Base-by-base conservation (phyloP, 2,888 invertebrate genomes). In the Xestia rhomboidea region DNA sequence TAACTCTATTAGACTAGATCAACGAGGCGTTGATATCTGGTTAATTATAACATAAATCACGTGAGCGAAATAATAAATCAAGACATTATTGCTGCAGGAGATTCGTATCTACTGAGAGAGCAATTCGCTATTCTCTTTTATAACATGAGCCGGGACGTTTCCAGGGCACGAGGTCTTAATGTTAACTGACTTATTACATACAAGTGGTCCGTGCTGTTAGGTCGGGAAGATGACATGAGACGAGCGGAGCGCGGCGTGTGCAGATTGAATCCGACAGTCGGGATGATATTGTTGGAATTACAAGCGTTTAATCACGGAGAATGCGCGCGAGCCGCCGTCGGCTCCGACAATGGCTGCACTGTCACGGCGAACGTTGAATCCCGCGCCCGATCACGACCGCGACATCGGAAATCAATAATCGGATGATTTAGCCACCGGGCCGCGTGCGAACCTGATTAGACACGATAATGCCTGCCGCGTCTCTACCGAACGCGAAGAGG, bases 401-500 rank as follows among this genome's bases (percentile, higher is more conserved):
- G 95, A 96, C 96, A 96, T 96, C 93, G 95, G 95, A 96, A 96
- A 96, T 96, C 96, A 96, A 96, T 96, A 96, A 96, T 95, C 95
- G 96, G 92, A 96, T 96, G 96, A 96, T 96, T 96, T 95, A 96
- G 96, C 96, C 96, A 96, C 96, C 93, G 96, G 95, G 94, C 95
- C 96, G 95, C 96, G 96, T 96, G 96, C 96, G 96, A 96, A 96
- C 95, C 95, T 95, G 96, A 96, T 96, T 96, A 95, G 96, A 95
- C 94, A 95, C 95, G 96, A 96, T 96, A 95, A 93, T 94, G 94
- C 93, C 92, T 91, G 93, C 93, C 93, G 92, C 94, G 92, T 94
- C 95, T 94, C 93, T 91, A 90, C 90, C 90, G 90, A 87, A 83
- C 87, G 91, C 93, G 89, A 90, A 89, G 87, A 90, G 91, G 91